Base-by-base conservation (phyloP, 2,113 vertebrate species). In the Chamaetylas fuelleborni region DNA sequence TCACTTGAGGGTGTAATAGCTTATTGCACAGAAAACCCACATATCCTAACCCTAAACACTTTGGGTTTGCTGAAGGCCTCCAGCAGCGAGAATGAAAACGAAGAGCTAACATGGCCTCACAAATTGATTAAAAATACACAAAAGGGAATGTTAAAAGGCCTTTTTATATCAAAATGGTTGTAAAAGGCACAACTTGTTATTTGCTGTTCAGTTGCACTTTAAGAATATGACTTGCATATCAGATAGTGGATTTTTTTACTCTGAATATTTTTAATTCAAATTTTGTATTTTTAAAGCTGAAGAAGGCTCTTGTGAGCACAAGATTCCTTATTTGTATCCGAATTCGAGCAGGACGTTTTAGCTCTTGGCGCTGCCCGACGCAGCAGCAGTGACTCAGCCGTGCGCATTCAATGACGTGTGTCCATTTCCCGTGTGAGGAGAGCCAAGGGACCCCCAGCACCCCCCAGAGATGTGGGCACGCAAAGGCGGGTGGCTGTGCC, bases 171-270 rank as follows among this genome's bases (percentile, higher is more conserved):
- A 78, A 79, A 93, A 40, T 85, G 79, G 56, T 95, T 90, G 56
- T 22, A 71, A 95, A 96, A 90, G 94, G 92, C 95, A 95, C 92
- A 95, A 90, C 73, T 94, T 81, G 71, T 90, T 92, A 84, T 94
- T 96, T 96, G 85, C 82, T 90, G 76, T 95, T 97, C 82, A 57
- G 90, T 96, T 96, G 95, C 94, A 94, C 95, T 96, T 96, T 96
- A 93, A 93, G 67, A 93, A 71, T 80, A 88, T 33, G 73, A 92
- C 94, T 93, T 81, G 92, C 92, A 92, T 96, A 96, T 94, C 92
- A 93, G 60, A 94, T 56, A 88, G 76, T 79, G 82, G 54, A 12
- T 47, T 96, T 97, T 95, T 96, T 94, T 94, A 94, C 78, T 94
- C 79, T 67, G 88, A 86, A 72, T 90, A 58, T 95, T 95, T 96